Evolutionary conservation across 2,113 vertebrate species (phyloP).

Genomic region (Microcebus murinus): DNA sequence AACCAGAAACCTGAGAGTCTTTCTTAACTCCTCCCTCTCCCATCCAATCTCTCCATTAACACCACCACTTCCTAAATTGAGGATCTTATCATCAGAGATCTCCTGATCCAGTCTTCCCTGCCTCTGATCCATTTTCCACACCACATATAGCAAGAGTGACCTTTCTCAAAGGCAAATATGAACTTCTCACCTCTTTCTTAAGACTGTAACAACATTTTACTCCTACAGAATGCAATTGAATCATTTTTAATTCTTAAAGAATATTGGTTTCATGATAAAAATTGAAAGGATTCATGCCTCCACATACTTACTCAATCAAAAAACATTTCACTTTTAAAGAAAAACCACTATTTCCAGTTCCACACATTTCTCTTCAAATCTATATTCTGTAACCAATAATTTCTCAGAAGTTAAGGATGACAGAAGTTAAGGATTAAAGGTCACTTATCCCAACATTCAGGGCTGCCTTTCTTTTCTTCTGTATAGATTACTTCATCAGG

Average conservation of each 20-base stretch:
- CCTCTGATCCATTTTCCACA: neutral
- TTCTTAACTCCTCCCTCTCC: neutral
- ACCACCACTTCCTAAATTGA: neutral
- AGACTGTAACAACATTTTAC: neutral
- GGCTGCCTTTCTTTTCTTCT: constrained; percentile 9
- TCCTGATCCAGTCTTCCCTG: constrained; percentile 24
- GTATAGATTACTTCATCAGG: neutral
- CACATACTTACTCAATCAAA: neutral
- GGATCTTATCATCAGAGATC: neutral
- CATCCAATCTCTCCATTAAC: neutral
- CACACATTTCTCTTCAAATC: neutral
- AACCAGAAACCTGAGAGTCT: neutral
- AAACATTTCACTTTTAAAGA: neutral
- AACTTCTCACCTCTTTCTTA: constrained; percentile 22
- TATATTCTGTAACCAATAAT: neutral
- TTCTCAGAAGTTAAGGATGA: neutral
- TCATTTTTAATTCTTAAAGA: neutral
- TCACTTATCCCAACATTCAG: neutral
- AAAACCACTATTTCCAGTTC: neutral
- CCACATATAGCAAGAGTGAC: neutral
- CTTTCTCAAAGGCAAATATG: neutral
- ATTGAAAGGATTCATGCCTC: constrained; percentile 13
- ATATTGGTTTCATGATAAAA: neutral
- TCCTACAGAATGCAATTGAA: constrained; percentile 14
- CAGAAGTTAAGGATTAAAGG: constrained; percentile 1